A percentile compares a stretch with the other conserved stretches of the same genome.
Conservation (phyloP, 2,888 invertebrate genomes). For the Yponomeuta sedellus region DNA sequence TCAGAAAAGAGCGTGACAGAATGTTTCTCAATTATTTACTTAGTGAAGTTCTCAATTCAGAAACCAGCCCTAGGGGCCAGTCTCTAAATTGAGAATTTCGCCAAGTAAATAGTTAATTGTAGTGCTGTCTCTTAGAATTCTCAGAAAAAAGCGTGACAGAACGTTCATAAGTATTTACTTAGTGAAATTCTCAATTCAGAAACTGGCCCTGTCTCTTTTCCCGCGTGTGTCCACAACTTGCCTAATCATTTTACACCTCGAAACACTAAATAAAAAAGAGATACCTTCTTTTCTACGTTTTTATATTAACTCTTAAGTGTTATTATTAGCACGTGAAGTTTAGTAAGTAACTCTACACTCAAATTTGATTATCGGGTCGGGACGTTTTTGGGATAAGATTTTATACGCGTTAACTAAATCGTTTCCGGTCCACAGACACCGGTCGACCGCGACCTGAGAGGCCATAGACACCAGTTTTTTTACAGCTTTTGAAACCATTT, state of each 20-base stretch:
- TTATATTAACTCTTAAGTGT: slow-evolving; percentile 7
- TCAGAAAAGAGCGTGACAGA: too few species aligned
- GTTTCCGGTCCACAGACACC: slow-evolving; percentile 8
- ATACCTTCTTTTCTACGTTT: too few species aligned
- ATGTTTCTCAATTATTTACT: too few species aligned
- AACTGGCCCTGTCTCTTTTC: too few species aligned
- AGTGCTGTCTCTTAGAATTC: too few species aligned
- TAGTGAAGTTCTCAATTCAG: too few species aligned
- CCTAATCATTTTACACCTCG: neutral
- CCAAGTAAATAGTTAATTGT: too few species aligned
- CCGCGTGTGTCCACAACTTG: slow-evolving; percentile 17
- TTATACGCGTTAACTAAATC: neutral
- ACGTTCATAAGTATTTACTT: too few species aligned
- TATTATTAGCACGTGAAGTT: slow-evolving; percentile 10
- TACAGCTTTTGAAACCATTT: slow-evolving; percentile 7
- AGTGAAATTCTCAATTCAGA: too few species aligned
- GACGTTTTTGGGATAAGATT: neutral
- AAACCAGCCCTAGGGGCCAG: too few species aligned
- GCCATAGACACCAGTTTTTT: neutral
- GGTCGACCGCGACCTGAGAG: neutral
- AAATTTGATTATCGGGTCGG: slow-evolving; percentile 14
- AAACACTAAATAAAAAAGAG: neutral
- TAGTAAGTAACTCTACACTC: slow-evolving; percentile 9
- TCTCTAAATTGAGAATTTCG: too few species aligned
- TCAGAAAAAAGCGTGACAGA: too few species aligned